phyloP scores from a whole-genome alignment of 2,888 invertebrate species.

The Julus scandinavius region DNA sequence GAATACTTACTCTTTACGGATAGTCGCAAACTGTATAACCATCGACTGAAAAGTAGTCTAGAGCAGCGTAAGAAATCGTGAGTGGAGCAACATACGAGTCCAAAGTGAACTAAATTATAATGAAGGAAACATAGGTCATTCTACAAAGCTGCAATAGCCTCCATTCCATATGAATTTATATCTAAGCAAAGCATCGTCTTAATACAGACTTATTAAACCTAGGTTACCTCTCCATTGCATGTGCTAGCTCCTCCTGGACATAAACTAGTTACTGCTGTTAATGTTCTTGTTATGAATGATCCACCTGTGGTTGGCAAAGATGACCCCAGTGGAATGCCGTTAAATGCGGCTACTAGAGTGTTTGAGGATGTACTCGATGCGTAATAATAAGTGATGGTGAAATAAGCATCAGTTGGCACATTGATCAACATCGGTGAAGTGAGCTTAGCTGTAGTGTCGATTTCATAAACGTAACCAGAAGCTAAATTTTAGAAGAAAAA shows the following conservation, averaged over 20 bases:
- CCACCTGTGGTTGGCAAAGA: neutral
- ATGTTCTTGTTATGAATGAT: neutral
- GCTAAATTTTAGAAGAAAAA: neutral
- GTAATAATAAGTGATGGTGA: neutral
- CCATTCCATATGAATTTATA: no score
- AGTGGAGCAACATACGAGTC: neutral
- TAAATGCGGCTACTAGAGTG: neutral
- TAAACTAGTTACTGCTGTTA: neutral
- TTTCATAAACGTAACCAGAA: neutral
- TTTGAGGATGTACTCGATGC: neutral
- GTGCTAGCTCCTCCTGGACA: neutral
- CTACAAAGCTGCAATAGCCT: no score
- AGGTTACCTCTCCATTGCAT: neutral
- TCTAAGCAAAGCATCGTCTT: no score
- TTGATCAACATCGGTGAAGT: neutral
- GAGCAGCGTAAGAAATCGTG: neutral
- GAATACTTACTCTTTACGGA: neutral
- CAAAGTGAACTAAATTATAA: neutral
- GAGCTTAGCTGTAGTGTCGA: neutral
- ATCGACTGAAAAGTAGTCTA: neutral
- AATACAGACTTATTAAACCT: neutral
- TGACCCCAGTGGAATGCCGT: neutral
- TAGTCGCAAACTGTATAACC: neutral
- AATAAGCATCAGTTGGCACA: neutral
- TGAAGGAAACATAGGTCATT: neutral